Conservation (phyloP, 2,113 vertebrate genomes). For the Cheilinus undulatus region DNA sequence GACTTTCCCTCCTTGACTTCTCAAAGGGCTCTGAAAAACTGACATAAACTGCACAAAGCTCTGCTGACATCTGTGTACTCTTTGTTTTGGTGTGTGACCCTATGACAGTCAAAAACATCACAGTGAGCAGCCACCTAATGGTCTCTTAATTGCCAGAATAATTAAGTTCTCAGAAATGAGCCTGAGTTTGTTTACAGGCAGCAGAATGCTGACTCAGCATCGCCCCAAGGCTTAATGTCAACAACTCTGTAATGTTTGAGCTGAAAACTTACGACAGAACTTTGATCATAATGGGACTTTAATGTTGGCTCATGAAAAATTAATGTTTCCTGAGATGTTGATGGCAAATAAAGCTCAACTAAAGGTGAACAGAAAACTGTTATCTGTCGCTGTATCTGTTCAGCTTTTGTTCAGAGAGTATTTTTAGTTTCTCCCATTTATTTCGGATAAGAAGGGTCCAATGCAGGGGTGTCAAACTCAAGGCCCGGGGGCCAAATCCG, state of each 20-base stretch:
- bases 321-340: constrained; percentile 3
- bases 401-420: too few species aligned
- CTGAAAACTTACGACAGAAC: background rate
- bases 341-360: background rate
- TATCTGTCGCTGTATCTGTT: background rate
- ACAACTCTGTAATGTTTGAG: background rate
- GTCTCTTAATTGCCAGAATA: background rate
- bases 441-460: too few species aligned
- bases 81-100: too few species aligned
- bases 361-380: background rate
- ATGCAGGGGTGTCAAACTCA: too few species aligned
- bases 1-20: too few species aligned
- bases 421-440: too few species aligned
- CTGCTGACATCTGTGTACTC: too few species aligned
- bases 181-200: background rate
- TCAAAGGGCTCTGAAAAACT: too few species aligned
- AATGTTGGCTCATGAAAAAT: background rate
- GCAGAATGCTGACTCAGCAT: constrained; percentile 18
- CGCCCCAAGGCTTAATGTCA: background rate
- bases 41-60: too few species aligned
- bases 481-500: too few species aligned
- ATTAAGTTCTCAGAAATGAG: background rate
- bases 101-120: too few species aligned
- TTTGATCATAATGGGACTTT: background rate
- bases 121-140: too few species aligned